Evolutionary conservation across 2,797 vertebrate species (phyloP), one percentile per base, ranked within the genome.

Genomic region (Helicolenus hilgendorfi): DNA sequence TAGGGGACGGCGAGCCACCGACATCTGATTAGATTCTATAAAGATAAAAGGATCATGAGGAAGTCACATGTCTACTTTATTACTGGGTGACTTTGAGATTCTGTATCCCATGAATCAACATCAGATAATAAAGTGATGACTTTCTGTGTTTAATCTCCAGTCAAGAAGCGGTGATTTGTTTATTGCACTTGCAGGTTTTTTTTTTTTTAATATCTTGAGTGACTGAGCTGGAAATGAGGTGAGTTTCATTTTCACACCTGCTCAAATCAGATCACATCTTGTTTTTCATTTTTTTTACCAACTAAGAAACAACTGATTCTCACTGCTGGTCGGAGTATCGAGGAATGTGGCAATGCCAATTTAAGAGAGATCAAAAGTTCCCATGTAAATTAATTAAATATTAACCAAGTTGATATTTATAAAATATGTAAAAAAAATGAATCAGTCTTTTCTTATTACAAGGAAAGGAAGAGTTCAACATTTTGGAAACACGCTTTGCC

Each of bases 21-120:
- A 73, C 85, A 93, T 93, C 94, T 95, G 96, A 97, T 96, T 96
- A 96, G 94, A 96, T 95, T 92, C 84, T 86, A 85, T 86, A 65
- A 79, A 94, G 94, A 94, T 92, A 94, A 96, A 96, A 89, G 89
- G 89, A 95, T 95, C 91, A 94, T 20, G 58, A 77, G 35, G 77
- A 91, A 91, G 90, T 94, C 94, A 93, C 95, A 92, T 94, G 92
- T 84, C 83, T 84, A 35, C 53, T 92, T 81, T 91, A 92, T 95
- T 87, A 92, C 73, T 13, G 67, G 85, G 83, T 80, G 90, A 94
- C 87, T 90, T 87, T 89, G 89, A 71, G 80, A 90, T 88, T 84
- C 80, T 70, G 38, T 41, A 35, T 67, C 60, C 72, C 27, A 72
- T 80, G 73, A 92, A 85, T 90, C 78, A 79, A 85, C 90, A 88